Evolutionary conservation across 2,797 vertebrate genomes (phyloP).

Genomic region (Helostoma temminkii): DNA sequence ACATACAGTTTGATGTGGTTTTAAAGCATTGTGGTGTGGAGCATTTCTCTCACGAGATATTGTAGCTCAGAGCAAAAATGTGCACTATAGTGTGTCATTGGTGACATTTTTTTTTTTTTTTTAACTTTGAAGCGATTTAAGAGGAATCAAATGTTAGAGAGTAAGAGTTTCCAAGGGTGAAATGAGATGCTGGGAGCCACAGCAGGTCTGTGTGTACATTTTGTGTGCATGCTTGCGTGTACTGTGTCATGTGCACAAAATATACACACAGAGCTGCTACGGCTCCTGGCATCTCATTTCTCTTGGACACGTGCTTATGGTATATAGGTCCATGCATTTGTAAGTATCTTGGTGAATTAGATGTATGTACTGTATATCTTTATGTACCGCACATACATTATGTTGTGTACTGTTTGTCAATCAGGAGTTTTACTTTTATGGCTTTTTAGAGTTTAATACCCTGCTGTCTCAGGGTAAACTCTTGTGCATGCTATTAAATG

Average conservation of each 20-base stretch:
- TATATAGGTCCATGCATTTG: no score
- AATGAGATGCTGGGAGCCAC: constrained; percentile 34
- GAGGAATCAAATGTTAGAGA: constrained; percentile 33
- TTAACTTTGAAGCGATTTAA: constrained; percentile 49
- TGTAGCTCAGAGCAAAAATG: constrained; percentile 37
- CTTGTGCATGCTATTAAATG: background rate
- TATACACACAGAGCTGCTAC: no score
- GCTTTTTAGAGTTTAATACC: background rate
- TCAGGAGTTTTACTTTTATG: background rate
- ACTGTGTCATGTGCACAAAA: background rate
- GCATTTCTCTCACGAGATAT: constrained; percentile 23
- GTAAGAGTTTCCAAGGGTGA: constrained; percentile 18
- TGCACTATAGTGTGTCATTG: background rate
- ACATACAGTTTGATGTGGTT: constrained; percentile 50
- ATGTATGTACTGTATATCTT: background rate
- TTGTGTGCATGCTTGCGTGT: constrained; percentile 14
- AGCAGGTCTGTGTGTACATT: constrained; percentile 15
- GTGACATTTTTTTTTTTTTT: constrained; percentile 11
- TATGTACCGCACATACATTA: background rate
- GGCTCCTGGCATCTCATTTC: no score
- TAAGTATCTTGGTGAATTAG: no score
- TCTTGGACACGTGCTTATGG: no score
- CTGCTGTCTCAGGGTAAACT: background rate
- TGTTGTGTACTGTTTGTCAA: background rate
- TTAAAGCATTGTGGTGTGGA: constrained; percentile 26